Percentiles rank a stretch among this genome's conserved stretches.
phyloP scores from a whole-genome alignment of 2,113 vertebrate species.

The Budorcas taxicolor region DNA sequence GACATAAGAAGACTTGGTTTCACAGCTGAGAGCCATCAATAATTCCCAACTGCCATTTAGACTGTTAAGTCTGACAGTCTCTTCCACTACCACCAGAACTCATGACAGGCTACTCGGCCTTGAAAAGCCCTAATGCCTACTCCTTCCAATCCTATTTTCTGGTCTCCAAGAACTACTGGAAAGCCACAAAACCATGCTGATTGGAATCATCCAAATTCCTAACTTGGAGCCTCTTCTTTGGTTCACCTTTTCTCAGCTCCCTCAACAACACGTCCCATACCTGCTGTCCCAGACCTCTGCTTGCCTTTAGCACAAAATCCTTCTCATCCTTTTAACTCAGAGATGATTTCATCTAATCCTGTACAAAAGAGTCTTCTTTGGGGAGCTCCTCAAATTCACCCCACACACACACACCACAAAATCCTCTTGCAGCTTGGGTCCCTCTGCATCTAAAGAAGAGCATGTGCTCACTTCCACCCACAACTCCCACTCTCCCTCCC shows the following conservation, averaged over 20 bases:
- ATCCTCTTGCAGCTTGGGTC: neutral
- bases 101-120: neutral
- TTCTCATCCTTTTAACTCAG: neutral
- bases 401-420: neutral
- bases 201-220: neutral
- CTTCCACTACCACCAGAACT: neutral
- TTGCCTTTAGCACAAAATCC: neutral
- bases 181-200: neutral
- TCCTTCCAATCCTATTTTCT: neutral
- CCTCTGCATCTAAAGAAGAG: neutral
- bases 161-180: neutral
- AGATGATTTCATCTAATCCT: neutral
- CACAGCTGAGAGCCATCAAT: neutral
- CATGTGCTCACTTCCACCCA: neutral
- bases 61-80: neutral
- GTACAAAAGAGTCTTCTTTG: neutral
- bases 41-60: neutral
- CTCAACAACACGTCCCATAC: neutral
- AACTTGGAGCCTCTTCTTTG: neutral
- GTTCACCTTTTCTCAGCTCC: neutral
- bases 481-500: neutral
- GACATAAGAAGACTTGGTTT: neutral
- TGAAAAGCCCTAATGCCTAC: neutral
- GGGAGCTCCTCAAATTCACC: neutral
- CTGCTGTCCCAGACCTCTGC: neutral